Evolutionary conservation across 2,888 invertebrate species (phyloP).

Genomic region (Axea sp.): DNA sequence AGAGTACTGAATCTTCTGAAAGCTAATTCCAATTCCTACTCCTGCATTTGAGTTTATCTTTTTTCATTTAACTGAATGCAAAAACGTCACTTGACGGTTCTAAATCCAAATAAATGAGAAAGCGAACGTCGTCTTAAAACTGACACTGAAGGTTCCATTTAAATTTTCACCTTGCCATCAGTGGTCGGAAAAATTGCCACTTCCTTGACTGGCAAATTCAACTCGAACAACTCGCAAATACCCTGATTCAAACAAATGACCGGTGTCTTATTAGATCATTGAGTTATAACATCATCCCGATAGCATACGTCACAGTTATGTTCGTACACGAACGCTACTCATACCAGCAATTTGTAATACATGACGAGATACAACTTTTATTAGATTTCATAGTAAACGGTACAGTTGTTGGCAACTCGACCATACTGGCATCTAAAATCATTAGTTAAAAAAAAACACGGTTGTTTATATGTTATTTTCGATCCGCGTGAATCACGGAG

Average conservation of each 20-base stretch:
- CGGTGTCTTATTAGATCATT: constrained; percentile 12
- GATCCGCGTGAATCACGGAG: constrained; percentile 14
- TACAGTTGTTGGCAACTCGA: constrained; percentile 54
- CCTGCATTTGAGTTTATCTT: too few species aligned
- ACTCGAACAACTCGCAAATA: too few species aligned
- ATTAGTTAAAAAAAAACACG: constrained; percentile 43
- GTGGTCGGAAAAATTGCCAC: too few species aligned
- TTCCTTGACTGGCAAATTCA: too few species aligned
- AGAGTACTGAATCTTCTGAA: too few species aligned
- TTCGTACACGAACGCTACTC: constrained; percentile 31
- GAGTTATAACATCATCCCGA: constrained; percentile 12
- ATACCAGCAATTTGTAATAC: constrained; percentile 59
- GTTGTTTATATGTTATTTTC: constrained; percentile 37
- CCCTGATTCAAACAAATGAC: neutral
- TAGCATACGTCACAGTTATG: constrained; percentile 21
- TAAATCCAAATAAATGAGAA: too few species aligned
- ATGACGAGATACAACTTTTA: constrained; percentile 57
- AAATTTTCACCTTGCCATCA: too few species aligned
- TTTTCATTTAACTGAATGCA: too few species aligned
- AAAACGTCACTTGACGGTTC: too few species aligned
- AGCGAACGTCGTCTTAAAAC: too few species aligned
- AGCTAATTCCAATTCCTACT: too few species aligned
- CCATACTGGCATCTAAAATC: constrained; percentile 41
- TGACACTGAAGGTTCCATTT: too few species aligned
- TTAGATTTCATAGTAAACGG: constrained; percentile 53